Evolutionary conservation across 2,113 vertebrate genomes (phyloP).

Genomic region (Peromyscus leucopus): DNA sequence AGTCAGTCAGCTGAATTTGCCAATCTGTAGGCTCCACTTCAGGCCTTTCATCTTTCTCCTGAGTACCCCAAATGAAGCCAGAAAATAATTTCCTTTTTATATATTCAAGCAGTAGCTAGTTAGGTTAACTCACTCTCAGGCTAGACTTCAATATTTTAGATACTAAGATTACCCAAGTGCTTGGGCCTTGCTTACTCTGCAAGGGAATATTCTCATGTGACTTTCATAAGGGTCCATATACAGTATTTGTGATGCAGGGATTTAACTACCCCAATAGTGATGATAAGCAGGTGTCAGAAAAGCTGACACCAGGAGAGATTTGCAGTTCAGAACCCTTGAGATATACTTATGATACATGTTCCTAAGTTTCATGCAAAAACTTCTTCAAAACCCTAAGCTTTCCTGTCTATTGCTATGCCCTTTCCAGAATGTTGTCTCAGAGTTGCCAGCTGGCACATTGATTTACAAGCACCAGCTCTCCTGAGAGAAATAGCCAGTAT

Average conservation of each 20-base stretch:
- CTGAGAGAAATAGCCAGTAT: background rate
- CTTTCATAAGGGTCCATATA: background rate
- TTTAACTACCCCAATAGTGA: constrained; percentile 9
- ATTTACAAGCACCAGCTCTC: background rate
- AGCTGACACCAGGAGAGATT: background rate
- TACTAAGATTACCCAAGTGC: constrained; percentile 9
- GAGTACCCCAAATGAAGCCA: background rate
- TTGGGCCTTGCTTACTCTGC: background rate
- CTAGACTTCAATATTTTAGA: background rate
- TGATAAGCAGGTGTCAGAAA: background rate
- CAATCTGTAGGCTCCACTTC: background rate
- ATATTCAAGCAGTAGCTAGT: background rate
- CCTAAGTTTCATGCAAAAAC: background rate
- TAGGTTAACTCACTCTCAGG: background rate
- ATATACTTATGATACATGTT: background rate
- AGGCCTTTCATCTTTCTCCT: background rate
- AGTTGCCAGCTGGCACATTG: background rate
- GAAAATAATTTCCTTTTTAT: constrained; percentile 2
- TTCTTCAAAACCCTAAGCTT: background rate
- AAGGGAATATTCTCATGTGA: background rate
- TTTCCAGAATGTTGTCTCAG: background rate
- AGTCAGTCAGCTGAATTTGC: constrained; percentile 23
- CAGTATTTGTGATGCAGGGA: background rate
- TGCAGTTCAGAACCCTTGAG: background rate
- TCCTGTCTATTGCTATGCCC: background rate